These are phyloP conservation scores for Pan troglodytes DNA, from an alignment of 2,113 vertebrate genomes.

Conservation along the genomic window NHGRI_mPanTro3-v2.1_pri NC_072404.2:100213501-100214000, in stretches of 20 bases:
- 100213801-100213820: not conserved
- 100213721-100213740: not conserved
- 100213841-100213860: not conserved
- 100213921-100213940: not conserved
- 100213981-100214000: conserved; percentile 37
- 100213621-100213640: conserved; percentile 70
- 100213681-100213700: conserved; percentile 61
- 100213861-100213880: not conserved
- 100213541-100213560: conserved; percentile 64
- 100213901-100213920: conserved; percentile 12
- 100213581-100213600: conserved; percentile 75
- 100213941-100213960: conserved; percentile 35
- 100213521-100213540: conserved; percentile 71
- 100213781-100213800: not conserved
- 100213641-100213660: conserved; percentile 60
- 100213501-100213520: conserved; percentile 68
- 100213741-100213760: conserved; percentile 54
- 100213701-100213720: conserved; percentile 13
- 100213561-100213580: conserved; percentile 68
- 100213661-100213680: conserved; percentile 66
- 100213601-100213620: conserved; percentile 79
- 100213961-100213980: conserved; percentile 27
- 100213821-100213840: not conserved
- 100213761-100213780: not conserved
- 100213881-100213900: not conserved